Evolutionary conservation across 2,113 vertebrate species (phyloP), one percentile per base, ranked within the genome.

Genomic region (Apistogramma diplotaenia): DNA sequence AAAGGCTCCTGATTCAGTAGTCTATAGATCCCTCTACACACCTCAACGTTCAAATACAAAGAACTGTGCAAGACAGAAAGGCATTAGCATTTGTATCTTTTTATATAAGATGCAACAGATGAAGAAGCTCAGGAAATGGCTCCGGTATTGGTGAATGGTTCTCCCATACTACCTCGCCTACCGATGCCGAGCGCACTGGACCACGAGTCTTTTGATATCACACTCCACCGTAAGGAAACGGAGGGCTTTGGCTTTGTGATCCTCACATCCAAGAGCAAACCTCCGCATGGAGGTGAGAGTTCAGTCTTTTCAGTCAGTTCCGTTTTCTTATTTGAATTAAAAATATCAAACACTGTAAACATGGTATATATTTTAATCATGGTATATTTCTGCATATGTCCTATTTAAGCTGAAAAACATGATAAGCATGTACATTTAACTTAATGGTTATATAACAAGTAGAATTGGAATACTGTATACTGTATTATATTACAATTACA

Each of bases 211-310:
- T 99, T 98, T 0, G 97, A 99, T 12, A 95, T 99, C 83, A 91
- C 95, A 8, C 94, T 99, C 76, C 98, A 99, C 84, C 94, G 97
- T 78, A 98, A 96, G 77, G 98, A 99, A 80, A 97, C 94, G 0
- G 98, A 99, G 90, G 98, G 98, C 7, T 99, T 99, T 82, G 98
- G 98, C 65, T 99, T 99, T 0, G 97, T 99, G 90, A 99, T 99
- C 92, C 97, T 99, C 85, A 99, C 98, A 27, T 99, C 98, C 3
- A 99, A 99, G 93, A 98, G 92, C 93, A 99, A 97, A 89, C 97
- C 97, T 3, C 97, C 98, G 4, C 95, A 96, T 9, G 97, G 98
- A 86, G 97, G 98, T 99, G 90, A 95, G 94, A 55, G 49, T 55
- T 10, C 2, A 7, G 21, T 9, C 19, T 18, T 12, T 43, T 65